Conservation (phyloP, 1,140 invertebrate species). For the Zaprionus africanus region DNA sequence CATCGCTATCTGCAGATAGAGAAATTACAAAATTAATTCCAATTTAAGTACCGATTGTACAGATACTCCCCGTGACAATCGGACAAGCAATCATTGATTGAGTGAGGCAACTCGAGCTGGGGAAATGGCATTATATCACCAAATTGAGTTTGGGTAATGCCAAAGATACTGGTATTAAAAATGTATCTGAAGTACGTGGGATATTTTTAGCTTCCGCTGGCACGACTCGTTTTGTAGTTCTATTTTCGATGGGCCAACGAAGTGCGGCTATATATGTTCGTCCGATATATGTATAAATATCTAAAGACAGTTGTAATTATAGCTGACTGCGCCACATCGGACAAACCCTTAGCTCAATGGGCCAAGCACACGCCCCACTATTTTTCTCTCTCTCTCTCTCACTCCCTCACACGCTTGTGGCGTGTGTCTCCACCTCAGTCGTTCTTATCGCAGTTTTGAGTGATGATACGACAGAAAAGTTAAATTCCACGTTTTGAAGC, state of each 20-base stretch:
- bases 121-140: background rate
- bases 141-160: background rate
- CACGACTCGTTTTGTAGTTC: slow-evolving; percentile 8
- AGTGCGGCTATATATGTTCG: background rate
- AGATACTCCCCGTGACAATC: background rate
- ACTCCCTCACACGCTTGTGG: background rate
- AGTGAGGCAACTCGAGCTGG: background rate
- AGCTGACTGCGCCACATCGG: background rate
- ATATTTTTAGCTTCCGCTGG: background rate
- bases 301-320: slow-evolving; percentile 1
- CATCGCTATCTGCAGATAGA: background rate
- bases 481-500: slow-evolving; percentile 28
- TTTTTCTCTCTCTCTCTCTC: background rate
- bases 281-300: slow-evolving; percentile 4
- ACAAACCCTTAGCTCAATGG: slow-evolving; percentile 1
- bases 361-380: background rate
- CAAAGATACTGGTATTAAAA: background rate
- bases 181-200: background rate
- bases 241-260: background rate
- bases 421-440: background rate
- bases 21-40: slow-evolving; percentile 2
- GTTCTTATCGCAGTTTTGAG: slow-evolving; percentile 31
- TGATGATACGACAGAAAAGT: slow-evolving; percentile 35
- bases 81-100: background rate
- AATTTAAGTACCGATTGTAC: background rate